Evolutionary conservation across 2,113 vertebrate species (phyloP).

Genomic region (Lutjanus erythropterus): DNA sequence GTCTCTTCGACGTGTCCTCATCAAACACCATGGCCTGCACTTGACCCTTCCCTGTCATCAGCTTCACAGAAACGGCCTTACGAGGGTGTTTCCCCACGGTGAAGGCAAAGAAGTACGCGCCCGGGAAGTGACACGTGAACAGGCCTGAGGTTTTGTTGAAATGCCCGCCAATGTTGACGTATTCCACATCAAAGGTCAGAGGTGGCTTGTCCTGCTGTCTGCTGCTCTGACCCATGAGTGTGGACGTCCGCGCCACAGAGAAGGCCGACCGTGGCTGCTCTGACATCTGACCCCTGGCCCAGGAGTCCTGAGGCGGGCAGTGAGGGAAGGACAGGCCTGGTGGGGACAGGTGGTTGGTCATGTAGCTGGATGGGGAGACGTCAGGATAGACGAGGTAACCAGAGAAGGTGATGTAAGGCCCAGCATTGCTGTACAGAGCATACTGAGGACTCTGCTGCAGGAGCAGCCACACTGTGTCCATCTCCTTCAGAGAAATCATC

Average conservation of each 20-base stretch:
- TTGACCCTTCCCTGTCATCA: constrained; percentile 83
- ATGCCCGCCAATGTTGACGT: constrained; percentile 85
- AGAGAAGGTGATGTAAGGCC: constrained; percentile 86
- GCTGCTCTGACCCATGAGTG: constrained; percentile 75
- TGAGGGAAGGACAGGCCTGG: constrained; percentile 52
- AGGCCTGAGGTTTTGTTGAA: constrained; percentile 84
- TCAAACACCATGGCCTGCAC: constrained; percentile 89
- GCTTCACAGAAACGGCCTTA: constrained; percentile 85
- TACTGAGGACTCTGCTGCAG: constrained; percentile 81
- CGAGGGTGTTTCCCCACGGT: constrained; percentile 86
- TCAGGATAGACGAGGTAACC: constrained; percentile 86
- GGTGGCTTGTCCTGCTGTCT: constrained; percentile 69
- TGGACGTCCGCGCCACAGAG: constrained; percentile 84
- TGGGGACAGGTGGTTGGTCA: constrained; percentile 79
- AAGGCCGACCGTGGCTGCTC: constrained; percentile 83
- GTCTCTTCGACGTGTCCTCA: constrained; percentile 81
- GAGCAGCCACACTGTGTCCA: constrained; percentile 85
- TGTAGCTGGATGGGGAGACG: constrained; percentile 43
- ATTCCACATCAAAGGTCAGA: constrained; percentile 86
- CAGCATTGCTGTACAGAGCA: constrained; percentile 84
- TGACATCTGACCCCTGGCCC: constrained; percentile 25
- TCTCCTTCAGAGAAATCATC: constrained; percentile 81
- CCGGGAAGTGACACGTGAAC: constrained; percentile 83
- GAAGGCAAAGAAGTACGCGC: constrained; percentile 86
- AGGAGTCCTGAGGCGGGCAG: constrained; percentile 65